These are phyloP conservation scores for Paraescarpia echinospica DNA, from an alignment of 1,140 invertebrate genomes.

Conservation along the genomic window DNA sequence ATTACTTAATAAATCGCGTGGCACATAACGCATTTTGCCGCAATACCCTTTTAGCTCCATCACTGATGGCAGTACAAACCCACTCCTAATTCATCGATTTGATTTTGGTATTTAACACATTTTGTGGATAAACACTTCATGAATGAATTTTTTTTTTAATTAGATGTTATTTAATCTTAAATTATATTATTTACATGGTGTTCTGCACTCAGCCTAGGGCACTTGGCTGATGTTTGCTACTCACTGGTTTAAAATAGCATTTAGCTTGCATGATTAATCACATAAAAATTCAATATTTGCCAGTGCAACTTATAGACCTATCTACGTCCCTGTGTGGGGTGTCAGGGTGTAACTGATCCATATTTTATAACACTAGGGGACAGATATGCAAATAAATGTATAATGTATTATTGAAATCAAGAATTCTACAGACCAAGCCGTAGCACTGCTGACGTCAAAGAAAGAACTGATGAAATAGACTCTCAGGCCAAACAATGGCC, in stretches of 20 bases:
- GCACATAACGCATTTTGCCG: not conserved
- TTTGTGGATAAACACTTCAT: not conserved
- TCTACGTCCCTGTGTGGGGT: not conserved
- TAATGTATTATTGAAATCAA: not conserved
- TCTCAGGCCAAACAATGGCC: not conserved
- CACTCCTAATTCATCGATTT: not conserved
- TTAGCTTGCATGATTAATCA: not conserved
- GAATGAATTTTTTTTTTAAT: not conserved
- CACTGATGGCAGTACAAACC: not conserved
- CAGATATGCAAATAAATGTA: not conserved
- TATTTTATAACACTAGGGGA: not conserved
- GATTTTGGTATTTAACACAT: not conserved
- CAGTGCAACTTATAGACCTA: not conserved
- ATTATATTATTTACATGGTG: not conserved
- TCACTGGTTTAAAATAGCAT: not conserved
- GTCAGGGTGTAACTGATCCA: not conserved
- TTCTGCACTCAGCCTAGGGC: not conserved
- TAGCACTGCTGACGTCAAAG: not conserved
- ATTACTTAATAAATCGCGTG: not conserved
- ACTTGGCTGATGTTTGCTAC: not conserved
- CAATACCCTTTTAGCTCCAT: not conserved
- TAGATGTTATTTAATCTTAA: not conserved
- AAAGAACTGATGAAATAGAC: not conserved
- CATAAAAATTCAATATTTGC: slow-evolving; percentile 2
- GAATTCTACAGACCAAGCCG: not conserved